Percentiles rank a stretch among this genome's conserved stretches.
Conservation (phyloP, 2,888 invertebrate species). For the Plebejus argus region DNA sequence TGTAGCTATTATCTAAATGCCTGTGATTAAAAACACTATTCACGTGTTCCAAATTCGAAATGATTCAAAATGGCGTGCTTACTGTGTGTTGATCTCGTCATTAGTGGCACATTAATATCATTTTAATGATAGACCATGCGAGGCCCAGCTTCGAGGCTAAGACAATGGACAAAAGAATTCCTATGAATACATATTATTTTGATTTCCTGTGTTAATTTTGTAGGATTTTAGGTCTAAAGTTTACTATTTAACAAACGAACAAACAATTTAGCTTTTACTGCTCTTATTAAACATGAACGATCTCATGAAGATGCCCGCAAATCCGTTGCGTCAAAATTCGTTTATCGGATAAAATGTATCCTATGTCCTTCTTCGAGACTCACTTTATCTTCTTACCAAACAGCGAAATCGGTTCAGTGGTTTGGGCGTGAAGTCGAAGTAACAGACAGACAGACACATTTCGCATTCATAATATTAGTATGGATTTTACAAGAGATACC, state of each 20-base stretch:
- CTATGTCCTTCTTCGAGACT: no score
- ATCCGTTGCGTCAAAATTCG: no score
- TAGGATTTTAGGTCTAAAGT: background rate
- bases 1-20: background rate
- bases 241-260: no score
- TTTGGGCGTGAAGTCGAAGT: no score
- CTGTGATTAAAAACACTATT: conserved; percentile 13
- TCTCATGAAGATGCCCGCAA: no score
- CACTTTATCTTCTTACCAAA: no score
- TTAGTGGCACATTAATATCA: conserved; percentile 26
- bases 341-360: no score
- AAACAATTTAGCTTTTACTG: no score
- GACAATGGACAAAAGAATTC: conserved; percentile 22
- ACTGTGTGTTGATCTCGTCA: background rate
- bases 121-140: conserved; percentile 16
- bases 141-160: background rate
- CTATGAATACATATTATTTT: background rate
- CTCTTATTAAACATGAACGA: no score
- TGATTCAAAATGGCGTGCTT: conserved; percentile 13
- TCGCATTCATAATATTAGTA: no score
- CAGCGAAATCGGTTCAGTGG: no score
- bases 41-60: conserved; percentile 4
- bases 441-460: no score
- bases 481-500: background rate
- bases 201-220: background rate